A percentile compares a stretch with the other conserved stretches of the same genome.
Evolutionary conservation across 2,113 vertebrate genomes (phyloP).

Genomic region (Equus przewalskii): DNA sequence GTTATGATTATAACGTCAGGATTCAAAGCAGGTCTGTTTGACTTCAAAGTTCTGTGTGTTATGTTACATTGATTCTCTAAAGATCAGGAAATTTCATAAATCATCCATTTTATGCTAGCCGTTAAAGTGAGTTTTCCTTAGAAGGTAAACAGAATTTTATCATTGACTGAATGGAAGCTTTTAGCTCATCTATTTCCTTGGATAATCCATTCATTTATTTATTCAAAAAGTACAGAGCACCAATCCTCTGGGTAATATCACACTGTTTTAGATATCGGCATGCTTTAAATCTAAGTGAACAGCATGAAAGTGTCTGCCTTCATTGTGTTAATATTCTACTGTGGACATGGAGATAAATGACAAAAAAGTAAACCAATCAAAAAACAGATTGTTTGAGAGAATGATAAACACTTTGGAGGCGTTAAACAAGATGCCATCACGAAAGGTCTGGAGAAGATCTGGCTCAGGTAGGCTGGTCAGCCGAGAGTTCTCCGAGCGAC

Average conservation of each 20-base stretch:
- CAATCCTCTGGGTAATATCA: background rate
- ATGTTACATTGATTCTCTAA: slow-evolving; percentile 34
- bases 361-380: background rate
- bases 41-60: slow-evolving; percentile 53
- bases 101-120: slow-evolving; percentile 47
- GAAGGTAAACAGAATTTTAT: slow-evolving; percentile 66
- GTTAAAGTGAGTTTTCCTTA: slow-evolving; percentile 14
- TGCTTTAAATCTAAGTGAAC: background rate
- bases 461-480: background rate
- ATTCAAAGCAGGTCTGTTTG: slow-evolving; percentile 54
- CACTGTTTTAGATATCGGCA: background rate
- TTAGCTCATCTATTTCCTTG: slow-evolving; percentile 48
- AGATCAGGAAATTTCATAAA: slow-evolving; percentile 60
- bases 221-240: background rate
- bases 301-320: background rate
- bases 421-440: background rate
- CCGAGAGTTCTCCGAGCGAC: background rate
- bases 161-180: slow-evolving; percentile 27
- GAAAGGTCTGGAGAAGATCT: background rate
- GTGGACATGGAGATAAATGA: background rate
- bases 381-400: background rate
- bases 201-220: slow-evolving; percentile 27
- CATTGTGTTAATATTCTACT: background rate
- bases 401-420: background rate
- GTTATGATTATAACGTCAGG: slow-evolving; percentile 31